Evolutionary conservation across 2,888 invertebrate genomes (phyloP).

Genomic region (Encarsia formosa): DNA sequence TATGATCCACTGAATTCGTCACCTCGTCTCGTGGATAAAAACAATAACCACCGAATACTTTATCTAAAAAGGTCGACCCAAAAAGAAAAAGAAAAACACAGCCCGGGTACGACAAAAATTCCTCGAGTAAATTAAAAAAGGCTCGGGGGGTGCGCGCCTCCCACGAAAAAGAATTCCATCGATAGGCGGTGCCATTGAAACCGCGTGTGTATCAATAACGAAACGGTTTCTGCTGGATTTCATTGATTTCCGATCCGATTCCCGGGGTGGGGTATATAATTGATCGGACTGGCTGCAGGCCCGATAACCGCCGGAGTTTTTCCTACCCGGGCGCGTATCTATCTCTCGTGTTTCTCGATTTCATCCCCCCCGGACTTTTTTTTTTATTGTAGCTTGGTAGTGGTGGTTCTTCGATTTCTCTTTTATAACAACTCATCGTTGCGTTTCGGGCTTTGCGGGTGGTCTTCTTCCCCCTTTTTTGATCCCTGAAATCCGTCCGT

Average conservation of each 20-base stretch:
- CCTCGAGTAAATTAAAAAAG: not conserved
- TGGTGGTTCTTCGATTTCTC: constrained; percentile 10
- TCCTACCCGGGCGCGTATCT: too few species aligned
- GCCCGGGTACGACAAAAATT: too few species aligned
- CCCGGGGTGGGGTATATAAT: constrained; percentile 34
- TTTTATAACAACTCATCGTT: constrained; percentile 7
- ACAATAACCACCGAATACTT: too few species aligned
- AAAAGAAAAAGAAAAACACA: too few species aligned
- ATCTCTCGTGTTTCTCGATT: constrained; percentile 8
- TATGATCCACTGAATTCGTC: too few species aligned
- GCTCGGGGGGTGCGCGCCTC: too few species aligned
- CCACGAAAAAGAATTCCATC: too few species aligned
- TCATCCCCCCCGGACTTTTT: constrained; percentile 21
- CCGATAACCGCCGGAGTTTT: constrained; percentile 41
- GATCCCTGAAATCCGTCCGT: too few species aligned
- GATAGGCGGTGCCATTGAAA: constrained; percentile 40
- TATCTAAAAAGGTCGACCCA: too few species aligned
- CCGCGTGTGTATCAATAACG: constrained; percentile 45
- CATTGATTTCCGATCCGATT: constrained; percentile 48
- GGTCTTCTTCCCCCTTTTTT: too few species aligned
- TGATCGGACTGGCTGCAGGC: constrained; percentile 45
- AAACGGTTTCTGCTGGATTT: constrained; percentile 44
- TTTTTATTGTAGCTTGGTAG: not conserved
- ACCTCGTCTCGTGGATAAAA: too few species aligned
- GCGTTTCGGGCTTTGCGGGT: constrained; percentile 2